These are phyloP conservation scores for Lamellibrachia columna DNA, from an alignment of 2,888 invertebrate species.

Conservation along the genomic window DNA sequence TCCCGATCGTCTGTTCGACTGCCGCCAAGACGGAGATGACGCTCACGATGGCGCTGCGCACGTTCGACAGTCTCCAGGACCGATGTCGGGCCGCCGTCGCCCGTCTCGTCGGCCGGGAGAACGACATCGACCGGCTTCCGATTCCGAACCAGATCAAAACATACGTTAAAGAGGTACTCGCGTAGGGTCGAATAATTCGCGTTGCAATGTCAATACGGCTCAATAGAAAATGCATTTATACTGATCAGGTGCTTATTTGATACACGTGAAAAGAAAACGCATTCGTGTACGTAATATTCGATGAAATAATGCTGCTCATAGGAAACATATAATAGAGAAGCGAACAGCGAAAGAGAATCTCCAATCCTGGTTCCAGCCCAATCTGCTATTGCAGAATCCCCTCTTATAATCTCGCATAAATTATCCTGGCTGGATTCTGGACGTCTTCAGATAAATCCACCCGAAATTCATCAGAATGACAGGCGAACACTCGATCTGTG, in stretches of 20 bases:
- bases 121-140: constrained; percentile 70
- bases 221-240: background rate
- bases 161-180: constrained; percentile 70
- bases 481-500: background rate
- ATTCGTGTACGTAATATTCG: background rate
- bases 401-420: background rate
- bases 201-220: background rate
- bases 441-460: background rate
- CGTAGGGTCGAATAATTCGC: background rate
- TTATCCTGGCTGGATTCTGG: background rate
- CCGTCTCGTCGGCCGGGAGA: constrained; percentile 68
- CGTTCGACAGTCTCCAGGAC: constrained; percentile 77
- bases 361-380: background rate
- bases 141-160: constrained; percentile 72
- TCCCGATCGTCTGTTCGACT: constrained; percentile 77
- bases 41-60: constrained; percentile 71
- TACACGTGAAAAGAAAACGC: background rate
- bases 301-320: background rate
- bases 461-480: background rate
- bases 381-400: background rate
- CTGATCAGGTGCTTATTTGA: background rate
- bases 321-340: background rate
- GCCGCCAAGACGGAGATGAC: constrained; percentile 81
- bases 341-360: background rate
- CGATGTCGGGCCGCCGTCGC: constrained; percentile 70